Percentiles rank a stretch among this genome's conserved stretches.
phyloP scores from a whole-genome alignment of 2,113 vertebrate species.

The Entelurus aequoreus region DNA sequence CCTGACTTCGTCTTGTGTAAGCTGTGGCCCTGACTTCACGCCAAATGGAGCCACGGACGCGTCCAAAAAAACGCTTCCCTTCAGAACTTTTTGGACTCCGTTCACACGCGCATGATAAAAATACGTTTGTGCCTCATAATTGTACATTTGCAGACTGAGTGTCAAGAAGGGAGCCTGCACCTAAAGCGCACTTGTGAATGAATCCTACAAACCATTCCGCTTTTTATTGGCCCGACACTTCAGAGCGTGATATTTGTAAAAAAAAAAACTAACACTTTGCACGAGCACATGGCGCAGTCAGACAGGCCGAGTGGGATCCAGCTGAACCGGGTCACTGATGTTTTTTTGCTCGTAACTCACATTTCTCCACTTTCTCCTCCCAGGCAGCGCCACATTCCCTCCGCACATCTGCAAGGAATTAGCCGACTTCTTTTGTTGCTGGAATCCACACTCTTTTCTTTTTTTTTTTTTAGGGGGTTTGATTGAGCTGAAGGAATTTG shows the following conservation, averaged over 20 bases:
- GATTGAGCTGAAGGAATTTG: slow-evolving; percentile 29
- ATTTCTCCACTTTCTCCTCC: slow-evolving; percentile 28
- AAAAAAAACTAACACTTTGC: neutral
- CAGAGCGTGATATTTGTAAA: neutral
- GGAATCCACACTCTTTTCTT: slow-evolving; percentile 47
- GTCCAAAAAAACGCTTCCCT: slow-evolving; percentile 33
- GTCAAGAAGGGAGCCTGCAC: no score
- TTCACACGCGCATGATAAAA: neutral
- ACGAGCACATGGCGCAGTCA: slow-evolving; percentile 11
- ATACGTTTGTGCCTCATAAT: slow-evolving; percentile 4
- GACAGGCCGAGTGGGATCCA: slow-evolving; percentile 44
- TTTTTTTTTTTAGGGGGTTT: neutral
- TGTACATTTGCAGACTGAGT: neutral
- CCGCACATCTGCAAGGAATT: slow-evolving; percentile 72
- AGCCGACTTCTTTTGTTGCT: slow-evolving; percentile 65
- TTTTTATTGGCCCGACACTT: neutral
- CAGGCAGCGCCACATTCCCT: slow-evolving; percentile 41
- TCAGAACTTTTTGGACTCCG: slow-evolving; percentile 3
- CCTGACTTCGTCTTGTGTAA: slow-evolving; percentile 39
- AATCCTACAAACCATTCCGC: neutral
- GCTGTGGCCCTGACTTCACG: slow-evolving; percentile 24
- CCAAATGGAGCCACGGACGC: slow-evolving; percentile 22
- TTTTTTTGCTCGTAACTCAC: slow-evolving; percentile 52
- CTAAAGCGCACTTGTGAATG: neutral
- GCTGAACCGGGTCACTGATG: slow-evolving; percentile 47